These are phyloP conservation scores for Capricornis sumatraensis DNA, from an alignment of 2,113 vertebrate genomes.

Conservation along the genomic window DNA sequence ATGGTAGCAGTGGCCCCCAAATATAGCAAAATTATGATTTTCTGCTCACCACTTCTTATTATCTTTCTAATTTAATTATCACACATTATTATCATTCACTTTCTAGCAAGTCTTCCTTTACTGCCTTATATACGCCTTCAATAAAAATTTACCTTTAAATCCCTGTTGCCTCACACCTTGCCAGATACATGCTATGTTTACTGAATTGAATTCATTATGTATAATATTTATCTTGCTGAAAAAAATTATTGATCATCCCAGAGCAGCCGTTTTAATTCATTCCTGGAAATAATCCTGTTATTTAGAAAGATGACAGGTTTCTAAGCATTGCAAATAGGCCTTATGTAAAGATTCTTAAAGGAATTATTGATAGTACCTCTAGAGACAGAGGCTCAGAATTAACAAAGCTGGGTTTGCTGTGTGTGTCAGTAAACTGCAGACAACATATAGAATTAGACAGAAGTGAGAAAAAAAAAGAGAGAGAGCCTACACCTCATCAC, in stretches of 20 bases:
- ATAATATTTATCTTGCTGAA: slow-evolving; percentile 31
- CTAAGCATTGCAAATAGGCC: slow-evolving; percentile 44
- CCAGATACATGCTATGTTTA: neutral
- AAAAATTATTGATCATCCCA: slow-evolving; percentile 30
- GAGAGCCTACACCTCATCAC: neutral
- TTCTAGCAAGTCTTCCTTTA: neutral
- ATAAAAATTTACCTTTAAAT: slow-evolving; percentile 40
- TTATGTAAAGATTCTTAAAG: slow-evolving; percentile 39
- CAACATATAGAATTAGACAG: neutral
- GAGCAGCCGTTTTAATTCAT: slow-evolving; percentile 13
- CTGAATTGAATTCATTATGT: slow-evolving; percentile 20
- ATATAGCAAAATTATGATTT: neutral
- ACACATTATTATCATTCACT: neutral
- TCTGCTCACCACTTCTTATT: neutral
- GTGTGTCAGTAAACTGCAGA: neutral
- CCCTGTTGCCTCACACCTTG: neutral
- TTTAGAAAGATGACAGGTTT: slow-evolving; percentile 47
- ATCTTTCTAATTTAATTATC: neutral
- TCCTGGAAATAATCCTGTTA: slow-evolving; percentile 51
- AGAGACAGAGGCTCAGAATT: slow-evolving; percentile 43
- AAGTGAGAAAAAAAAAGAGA: neutral
- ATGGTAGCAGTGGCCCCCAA: neutral
- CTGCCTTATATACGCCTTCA: neutral
- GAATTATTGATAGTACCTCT: slow-evolving; percentile 34
- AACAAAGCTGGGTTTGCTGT: neutral